phyloP scores from a whole-genome alignment of 2,113 vertebrate genomes.

The Athene noctua region DNA sequence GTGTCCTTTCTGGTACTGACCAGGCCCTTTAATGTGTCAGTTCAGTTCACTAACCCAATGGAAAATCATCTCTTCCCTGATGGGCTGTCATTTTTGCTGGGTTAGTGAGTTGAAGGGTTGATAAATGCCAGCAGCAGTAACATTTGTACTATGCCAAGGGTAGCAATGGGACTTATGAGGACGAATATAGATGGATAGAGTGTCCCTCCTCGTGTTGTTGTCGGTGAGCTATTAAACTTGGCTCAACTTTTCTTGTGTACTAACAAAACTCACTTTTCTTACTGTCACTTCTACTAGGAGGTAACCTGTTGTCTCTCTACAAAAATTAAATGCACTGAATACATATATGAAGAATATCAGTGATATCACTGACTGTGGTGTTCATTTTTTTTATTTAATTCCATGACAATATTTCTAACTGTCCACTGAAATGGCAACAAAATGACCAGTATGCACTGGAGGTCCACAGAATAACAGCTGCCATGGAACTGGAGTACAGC shows the following conservation, averaged over 20 bases:
- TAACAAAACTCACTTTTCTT: neutral
- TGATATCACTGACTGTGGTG: neutral
- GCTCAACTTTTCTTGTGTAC: neutral
- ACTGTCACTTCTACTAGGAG: neutral
- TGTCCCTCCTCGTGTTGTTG: accelerated
- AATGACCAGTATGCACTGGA: neutral
- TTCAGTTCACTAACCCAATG: neutral
- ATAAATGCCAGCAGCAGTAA: neutral
- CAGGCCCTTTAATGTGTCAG: neutral
- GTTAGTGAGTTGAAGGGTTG: neutral
- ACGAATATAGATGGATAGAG: neutral
- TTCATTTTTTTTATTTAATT: neutral
- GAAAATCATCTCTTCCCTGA: neutral
- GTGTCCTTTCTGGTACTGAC: neutral
- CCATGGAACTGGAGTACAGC: neutral
- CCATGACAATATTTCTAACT: neutral
- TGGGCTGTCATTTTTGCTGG: neutral
- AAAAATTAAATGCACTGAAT: neutral
- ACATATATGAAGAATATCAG: neutral
- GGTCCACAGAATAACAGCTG: neutral
- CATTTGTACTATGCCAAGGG: neutral
- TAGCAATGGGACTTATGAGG: neutral
- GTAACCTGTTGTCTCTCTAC: neutral
- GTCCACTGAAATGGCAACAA: neutral
- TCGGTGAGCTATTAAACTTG: neutral